Evolutionary conservation across 1,140 invertebrate species (phyloP).

Genomic region (Solenopsis fugax): DNA sequence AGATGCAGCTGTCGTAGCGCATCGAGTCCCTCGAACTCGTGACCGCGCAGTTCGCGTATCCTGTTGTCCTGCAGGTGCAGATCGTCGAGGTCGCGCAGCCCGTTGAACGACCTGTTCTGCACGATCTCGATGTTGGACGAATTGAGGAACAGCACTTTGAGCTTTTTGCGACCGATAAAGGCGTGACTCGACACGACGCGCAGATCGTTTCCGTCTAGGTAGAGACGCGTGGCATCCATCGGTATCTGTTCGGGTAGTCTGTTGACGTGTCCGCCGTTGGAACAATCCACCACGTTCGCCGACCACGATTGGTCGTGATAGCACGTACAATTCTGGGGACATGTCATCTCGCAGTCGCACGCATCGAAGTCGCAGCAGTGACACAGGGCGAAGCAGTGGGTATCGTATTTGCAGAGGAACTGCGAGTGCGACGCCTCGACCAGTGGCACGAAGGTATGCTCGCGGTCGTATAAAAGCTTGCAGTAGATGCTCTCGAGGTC

Average conservation of each 20-base stretch:
- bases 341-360: constrained; percentile 98
- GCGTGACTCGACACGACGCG: constrained; percentile 93
- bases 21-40: constrained; percentile 93
- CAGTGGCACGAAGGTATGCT: constrained; percentile 92
- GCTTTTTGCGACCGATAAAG: constrained; percentile 95
- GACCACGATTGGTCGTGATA: constrained; percentile 97
- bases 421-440: constrained; percentile 94
- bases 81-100: constrained; percentile 92
- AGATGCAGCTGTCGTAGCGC: constrained; percentile 89
- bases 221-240: constrained; percentile 96
- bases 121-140: constrained; percentile 94
- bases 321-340: constrained; percentile 95
- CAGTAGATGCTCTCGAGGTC: constrained; percentile 96
- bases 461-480: constrained; percentile 94
- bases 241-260: constrained; percentile 94
- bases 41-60: constrained; percentile 91
- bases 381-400: constrained; percentile 96
- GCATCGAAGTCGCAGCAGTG: constrained; percentile 98
- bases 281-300: constrained; percentile 96
- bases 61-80: constrained; percentile 94
- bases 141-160: constrained; percentile 94
- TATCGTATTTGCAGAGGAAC: constrained; percentile 96
- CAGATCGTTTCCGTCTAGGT: constrained; percentile 95
- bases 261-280: constrained; percentile 90
- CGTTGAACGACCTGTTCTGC: constrained; percentile 96